phyloP scores from a whole-genome alignment of 2,113 vertebrate genomes.

The Saiga tatarica region DNA sequence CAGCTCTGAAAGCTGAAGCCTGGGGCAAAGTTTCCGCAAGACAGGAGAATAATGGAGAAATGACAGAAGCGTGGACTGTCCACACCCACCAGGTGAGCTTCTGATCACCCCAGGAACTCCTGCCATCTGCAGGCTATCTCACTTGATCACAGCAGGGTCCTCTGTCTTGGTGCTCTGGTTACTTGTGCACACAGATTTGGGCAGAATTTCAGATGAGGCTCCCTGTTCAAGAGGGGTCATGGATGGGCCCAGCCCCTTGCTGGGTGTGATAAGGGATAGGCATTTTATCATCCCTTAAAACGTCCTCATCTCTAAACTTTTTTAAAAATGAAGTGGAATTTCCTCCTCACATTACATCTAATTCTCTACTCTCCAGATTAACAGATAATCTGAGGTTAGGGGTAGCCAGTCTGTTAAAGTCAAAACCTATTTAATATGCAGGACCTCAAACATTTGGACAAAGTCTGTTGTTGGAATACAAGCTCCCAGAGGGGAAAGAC shows the following conservation, averaged over 20 bases:
- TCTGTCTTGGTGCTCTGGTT: neutral
- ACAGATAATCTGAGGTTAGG: neutral
- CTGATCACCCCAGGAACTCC: fast-evolving
- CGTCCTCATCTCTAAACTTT: neutral
- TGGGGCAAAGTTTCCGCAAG: neutral
- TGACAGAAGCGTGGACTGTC: neutral
- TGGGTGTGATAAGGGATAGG: neutral
- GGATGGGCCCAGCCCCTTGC: neutral
- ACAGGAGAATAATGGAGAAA: neutral
- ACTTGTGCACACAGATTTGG: neutral
- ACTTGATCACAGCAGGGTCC: neutral
- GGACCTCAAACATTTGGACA: neutral
- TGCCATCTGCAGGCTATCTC: neutral
- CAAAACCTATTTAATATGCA: neutral
- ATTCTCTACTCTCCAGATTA: neutral
- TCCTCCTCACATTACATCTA: neutral
- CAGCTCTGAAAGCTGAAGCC: neutral
- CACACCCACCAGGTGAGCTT: neutral
- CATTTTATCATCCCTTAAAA: neutral
- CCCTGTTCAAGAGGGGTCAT: neutral
- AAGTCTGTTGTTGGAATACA: neutral
- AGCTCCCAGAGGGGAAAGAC: neutral
- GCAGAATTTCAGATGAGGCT: neutral
- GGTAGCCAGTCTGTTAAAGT: neutral
- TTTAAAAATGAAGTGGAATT: neutral